These are phyloP conservation scores for Carassius gibelio DNA, from an alignment of 2,113 vertebrate species.

Conservation along the genomic window DNA sequence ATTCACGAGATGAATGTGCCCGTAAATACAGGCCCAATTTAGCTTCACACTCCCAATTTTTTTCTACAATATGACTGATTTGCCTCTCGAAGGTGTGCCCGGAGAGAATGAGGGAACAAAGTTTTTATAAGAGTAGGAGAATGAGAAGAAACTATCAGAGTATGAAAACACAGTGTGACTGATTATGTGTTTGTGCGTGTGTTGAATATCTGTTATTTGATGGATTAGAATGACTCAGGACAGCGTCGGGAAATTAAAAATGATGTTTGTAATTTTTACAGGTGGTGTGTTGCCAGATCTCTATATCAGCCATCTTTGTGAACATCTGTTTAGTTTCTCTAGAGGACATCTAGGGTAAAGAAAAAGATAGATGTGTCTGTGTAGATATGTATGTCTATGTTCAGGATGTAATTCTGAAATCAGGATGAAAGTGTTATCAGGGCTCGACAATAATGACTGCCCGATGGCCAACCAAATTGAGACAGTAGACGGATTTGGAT, in stretches of 20 bases:
- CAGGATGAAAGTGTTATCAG: not conserved
- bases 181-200: not conserved
- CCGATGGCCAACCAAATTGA: no score
- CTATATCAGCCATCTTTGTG: slow-evolving; percentile 2
- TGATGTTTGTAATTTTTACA: slow-evolving; percentile 25
- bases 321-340: slow-evolving; percentile 26
- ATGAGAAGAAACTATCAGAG: not conserved
- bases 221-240: slow-evolving; percentile 24
- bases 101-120: slow-evolving; percentile 24
- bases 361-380: not conserved
- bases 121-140: slow-evolving; percentile 4
- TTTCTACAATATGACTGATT: slow-evolving; percentile 2
- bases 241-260: slow-evolving; percentile 22
- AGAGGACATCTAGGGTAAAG: slow-evolving; percentile 15
- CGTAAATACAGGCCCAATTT: not conserved
- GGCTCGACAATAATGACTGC: no score
- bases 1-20: slow-evolving; percentile 24
- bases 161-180: not conserved
- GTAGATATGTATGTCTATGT: slow-evolving; percentile 16
- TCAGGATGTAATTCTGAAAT: not conserved
- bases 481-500: no score
- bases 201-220: slow-evolving; percentile 19
- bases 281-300: slow-evolving; percentile 9
- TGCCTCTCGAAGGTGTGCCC: not conserved
- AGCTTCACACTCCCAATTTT: not conserved